Conservation (phyloP, 2,888 invertebrate genomes). For the Ganaspis brasiliensis region DNA sequence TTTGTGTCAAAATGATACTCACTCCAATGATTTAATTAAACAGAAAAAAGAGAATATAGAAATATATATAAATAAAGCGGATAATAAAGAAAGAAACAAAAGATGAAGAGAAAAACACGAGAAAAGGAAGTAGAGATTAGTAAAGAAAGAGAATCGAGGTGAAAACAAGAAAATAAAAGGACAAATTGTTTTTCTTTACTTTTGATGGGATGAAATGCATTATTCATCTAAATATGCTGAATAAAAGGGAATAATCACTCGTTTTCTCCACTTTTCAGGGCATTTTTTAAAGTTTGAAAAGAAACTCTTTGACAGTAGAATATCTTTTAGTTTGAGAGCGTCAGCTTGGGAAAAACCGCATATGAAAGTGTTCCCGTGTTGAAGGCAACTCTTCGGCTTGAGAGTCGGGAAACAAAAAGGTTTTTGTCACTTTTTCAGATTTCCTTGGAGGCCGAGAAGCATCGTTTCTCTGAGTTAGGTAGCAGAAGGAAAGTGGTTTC, state of each 20-base stretch:
- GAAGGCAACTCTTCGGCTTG: background rate
- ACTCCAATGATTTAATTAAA: too few species aligned
- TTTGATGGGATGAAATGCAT: background rate
- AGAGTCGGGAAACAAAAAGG: constrained; percentile 22
- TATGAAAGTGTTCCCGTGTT: constrained; percentile 10
- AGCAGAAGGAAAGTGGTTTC: constrained; percentile 71
- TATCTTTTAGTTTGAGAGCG: background rate
- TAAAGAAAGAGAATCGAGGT: background rate
- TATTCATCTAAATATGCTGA: background rate
- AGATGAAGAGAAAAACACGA: too few species aligned
- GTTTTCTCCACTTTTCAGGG: constrained; percentile 6
- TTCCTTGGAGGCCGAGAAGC: constrained; percentile 44
- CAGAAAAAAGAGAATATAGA: too few species aligned
- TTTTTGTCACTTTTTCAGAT: constrained; percentile 25
- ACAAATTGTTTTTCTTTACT: background rate
- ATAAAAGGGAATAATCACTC: background rate
- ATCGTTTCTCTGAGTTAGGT: constrained; percentile 46
- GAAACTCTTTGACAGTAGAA: constrained; percentile 16
- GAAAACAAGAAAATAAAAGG: background rate
- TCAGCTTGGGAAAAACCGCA: background rate
- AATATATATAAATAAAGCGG: too few species aligned
- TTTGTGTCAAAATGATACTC: too few species aligned
- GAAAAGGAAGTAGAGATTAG: too few species aligned
- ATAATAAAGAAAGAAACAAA: too few species aligned
- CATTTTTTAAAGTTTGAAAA: constrained; percentile 42